phyloP scores from a whole-genome alignment of 2,113 vertebrate genomes.

The Pluvianellus socialis region DNA sequence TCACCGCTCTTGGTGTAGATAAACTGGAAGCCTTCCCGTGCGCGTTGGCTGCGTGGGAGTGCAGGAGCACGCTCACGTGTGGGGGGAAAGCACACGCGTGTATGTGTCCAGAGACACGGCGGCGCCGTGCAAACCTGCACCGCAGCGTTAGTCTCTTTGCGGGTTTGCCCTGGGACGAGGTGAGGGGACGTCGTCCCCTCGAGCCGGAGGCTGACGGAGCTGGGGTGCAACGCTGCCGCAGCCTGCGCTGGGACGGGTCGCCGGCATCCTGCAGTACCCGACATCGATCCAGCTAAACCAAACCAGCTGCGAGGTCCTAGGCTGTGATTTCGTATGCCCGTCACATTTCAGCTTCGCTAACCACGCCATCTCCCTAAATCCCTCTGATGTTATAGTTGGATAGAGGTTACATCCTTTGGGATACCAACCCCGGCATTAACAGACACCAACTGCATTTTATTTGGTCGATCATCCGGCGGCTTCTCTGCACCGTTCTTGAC shows the following conservation, averaged over 20 bases:
- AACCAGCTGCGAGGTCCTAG: neutral
- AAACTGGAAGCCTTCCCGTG: neutral
- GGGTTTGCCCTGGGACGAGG: neutral
- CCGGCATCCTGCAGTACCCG: fast-evolving
- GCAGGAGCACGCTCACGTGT: fast-evolving
- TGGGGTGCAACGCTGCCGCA: fast-evolving
- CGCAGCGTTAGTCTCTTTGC: fast-evolving
- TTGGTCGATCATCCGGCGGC: neutral
- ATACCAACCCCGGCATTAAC: neutral
- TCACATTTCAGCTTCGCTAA: neutral
- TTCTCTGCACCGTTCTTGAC: neutral
- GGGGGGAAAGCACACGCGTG: fast-evolving
- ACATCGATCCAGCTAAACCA: neutral
- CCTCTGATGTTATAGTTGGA: neutral
- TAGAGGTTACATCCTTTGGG: constrained; percentile 5
- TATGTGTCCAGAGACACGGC: fast-evolving
- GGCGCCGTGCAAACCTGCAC: fast-evolving
- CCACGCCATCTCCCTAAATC: neutral
- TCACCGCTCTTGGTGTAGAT: neutral
- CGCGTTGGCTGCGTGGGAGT: fast-evolving
- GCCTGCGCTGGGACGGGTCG: fast-evolving
- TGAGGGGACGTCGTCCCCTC: fast-evolving
- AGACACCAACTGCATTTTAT: neutral
- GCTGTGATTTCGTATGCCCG: neutral
- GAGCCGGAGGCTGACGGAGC: fast-evolving